Percentiles rank a stretch among this genome's conserved stretches.
Conservation (phyloP, 2,797 vertebrate species). For the Parauchenoglanis ngamensis region DNA sequence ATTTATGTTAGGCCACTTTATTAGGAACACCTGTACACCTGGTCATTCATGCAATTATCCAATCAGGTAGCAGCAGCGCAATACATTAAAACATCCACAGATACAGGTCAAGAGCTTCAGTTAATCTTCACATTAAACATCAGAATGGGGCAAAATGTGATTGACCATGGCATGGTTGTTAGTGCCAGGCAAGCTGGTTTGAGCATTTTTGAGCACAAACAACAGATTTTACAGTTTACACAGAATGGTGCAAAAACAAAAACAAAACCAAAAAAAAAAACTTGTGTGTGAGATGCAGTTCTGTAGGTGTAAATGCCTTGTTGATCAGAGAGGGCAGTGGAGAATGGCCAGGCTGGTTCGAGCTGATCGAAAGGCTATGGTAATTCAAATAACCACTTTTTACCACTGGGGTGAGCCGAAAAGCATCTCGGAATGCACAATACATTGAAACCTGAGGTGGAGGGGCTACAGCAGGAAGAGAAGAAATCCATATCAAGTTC, state of each 20-base stretch:
- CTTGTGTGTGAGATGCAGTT: neutral
- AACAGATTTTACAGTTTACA: too few species aligned
- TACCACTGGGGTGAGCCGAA: too few species aligned
- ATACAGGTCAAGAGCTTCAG: neutral
- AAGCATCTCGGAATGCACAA: neutral
- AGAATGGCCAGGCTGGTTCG: neutral
- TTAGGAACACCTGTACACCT: neutral
- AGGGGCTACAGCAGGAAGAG: neutral
- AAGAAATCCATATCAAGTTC: neutral
- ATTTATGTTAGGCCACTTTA: neutral
- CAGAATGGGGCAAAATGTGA: neutral
- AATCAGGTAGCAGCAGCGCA: neutral
- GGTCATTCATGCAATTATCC: neutral
- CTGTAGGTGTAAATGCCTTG: neutral
- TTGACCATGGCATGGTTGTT: neutral
- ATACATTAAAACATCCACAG: neutral
- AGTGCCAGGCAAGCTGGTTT: neutral
- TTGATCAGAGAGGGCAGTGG: too few species aligned
- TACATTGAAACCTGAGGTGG: neutral
- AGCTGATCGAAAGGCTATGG: neutral
- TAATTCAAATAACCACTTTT: neutral
- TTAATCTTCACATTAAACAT: neutral
- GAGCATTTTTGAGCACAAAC: neutral
- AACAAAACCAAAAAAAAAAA: too few species aligned
- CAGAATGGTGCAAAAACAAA: too few species aligned